Base-by-base conservation (phyloP, 35 echinoderm and acorn worm species). In the Chiridota heheva region DNA sequence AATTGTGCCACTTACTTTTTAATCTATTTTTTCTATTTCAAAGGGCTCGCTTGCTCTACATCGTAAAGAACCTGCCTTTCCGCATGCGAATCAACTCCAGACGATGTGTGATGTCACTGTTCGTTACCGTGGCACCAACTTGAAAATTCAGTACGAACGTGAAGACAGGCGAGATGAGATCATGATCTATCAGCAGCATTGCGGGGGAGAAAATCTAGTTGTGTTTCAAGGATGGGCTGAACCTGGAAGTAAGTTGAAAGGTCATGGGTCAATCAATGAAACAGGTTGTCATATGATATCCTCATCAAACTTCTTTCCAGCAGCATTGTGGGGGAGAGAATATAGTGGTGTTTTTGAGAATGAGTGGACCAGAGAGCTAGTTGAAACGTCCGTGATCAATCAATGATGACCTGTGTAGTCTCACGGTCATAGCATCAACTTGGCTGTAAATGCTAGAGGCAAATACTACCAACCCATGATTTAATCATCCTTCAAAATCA, bases 41-140 rank as follows among this genome's bases (percentile, higher is more conserved):
- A 33, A 74, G 84, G 85, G 84, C 17, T 93, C 84, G 1, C 73
- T 84, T 16, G 57, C 89, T 4, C 76, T 98, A 30, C 95, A 98
- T 82, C 89, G 89, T 35, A 98, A 82, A 68, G 95, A 98, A 37
- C 95, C 95, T 7, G 85, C 95, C 15, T 98, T 88, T 58, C 89
- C 95, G 0, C 95, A 98, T 36, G 70, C 95, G 51, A 71, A 55
- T n/a, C 85, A 88, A 72, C 89, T 84, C 18, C 95, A 98, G 84
- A 88, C 84, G 24, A 70, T 92, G 65, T 98, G 95, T 70, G 95
- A 98, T 70, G 89, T 98, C 58, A 98, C 89, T 8, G 85, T 98
- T 7, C 78, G 84, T 27, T 98, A 98, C 76, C 79, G 89, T 20
- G 95, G 95, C 18, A 91, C 40, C 39, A 86, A 76, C 41, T 75